Evolutionary conservation across 1,140 invertebrate genomes (phyloP).

Genomic region (Tribolium castaneum): DNA sequence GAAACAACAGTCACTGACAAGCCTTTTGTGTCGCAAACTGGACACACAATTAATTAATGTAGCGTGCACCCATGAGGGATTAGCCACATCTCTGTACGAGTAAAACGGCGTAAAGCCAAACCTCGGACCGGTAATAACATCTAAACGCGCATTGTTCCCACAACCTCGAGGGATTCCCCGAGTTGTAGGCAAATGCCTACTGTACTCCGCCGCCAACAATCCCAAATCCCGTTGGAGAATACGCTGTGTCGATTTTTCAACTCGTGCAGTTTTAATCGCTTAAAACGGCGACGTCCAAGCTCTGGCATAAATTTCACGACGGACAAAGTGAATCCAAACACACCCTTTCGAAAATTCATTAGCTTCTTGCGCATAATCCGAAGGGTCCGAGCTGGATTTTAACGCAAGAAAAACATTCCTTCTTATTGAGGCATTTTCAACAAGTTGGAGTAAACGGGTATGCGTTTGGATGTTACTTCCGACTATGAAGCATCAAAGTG

Average conservation of each 20-base stretch:
- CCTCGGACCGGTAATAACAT: conserved; percentile 17
- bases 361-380: conserved; percentile 20
- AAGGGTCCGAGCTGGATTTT: background rate
- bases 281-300: background rate
- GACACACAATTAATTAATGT: conserved; percentile 36
- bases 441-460: background rate
- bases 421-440: background rate
- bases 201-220: background rate
- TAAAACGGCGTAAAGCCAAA: conserved; percentile 22
- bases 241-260: background rate
- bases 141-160: conserved; percentile 17
- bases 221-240: conserved; percentile 9
- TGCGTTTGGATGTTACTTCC: background rate
- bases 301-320: conserved; percentile 6
- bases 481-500: background rate
- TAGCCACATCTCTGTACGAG: conserved; percentile 10
- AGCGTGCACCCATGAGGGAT: conserved; percentile 27
- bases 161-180: conserved; percentile 10
- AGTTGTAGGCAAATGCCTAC: background rate
- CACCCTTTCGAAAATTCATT: conserved; percentile 31
- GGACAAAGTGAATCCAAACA: conserved; percentile 1
- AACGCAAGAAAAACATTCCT: background rate
- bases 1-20: conserved; percentile 26
- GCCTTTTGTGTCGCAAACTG: conserved; percentile 31
- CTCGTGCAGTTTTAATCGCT: conserved; percentile 9